Conservation (phyloP, 2,888 invertebrate species). For the Macrophya annulata region DNA sequence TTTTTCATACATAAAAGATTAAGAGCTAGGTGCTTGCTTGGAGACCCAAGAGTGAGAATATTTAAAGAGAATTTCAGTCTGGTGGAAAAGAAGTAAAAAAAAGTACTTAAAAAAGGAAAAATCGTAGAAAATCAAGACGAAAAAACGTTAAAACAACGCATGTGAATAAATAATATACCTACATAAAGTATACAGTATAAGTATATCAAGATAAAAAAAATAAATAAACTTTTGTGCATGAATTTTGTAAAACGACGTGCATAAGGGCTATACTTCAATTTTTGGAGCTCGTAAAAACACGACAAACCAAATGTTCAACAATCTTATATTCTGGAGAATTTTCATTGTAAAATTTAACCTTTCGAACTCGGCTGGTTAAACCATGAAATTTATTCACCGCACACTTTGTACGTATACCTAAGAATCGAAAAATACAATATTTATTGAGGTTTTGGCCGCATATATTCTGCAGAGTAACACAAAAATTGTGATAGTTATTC, state of each 20-base stretch:
- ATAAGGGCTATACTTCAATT: background rate
- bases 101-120: background rate
- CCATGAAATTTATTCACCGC: slow-evolving; percentile 11
- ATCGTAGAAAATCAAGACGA: background rate
- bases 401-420: background rate
- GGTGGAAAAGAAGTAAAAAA: background rate
- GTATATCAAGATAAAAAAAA: background rate
- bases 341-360: background rate
- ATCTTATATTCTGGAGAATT: background rate
- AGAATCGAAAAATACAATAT: background rate
- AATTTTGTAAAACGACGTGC: background rate
- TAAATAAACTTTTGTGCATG: background rate
- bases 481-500: background rate
- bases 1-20: slow-evolving; percentile 45
- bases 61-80: slow-evolving; percentile 24
- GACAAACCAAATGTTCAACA: background rate
- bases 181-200: background rate
- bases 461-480: background rate
- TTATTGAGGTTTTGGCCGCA: background rate
- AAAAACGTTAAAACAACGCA: background rate
- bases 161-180: background rate
- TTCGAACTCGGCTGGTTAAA: background rate
- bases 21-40: background rate
- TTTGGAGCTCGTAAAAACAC: background rate
- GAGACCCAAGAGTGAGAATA: slow-evolving; percentile 15